Evolutionary conservation across 1,140 invertebrate genomes (phyloP).

Genomic region (Lithobius niger): DNA sequence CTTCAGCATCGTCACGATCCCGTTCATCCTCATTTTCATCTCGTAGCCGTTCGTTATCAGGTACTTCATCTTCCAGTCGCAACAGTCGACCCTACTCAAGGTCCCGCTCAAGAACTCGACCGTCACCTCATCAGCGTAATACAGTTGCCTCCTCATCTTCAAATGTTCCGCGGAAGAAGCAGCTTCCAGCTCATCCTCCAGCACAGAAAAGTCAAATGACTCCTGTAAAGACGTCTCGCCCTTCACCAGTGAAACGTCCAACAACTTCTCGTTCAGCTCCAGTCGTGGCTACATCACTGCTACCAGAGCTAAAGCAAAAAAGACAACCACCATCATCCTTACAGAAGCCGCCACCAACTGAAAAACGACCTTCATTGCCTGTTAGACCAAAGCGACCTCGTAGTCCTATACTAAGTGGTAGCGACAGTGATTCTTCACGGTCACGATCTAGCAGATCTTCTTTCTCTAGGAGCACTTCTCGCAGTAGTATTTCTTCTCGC

Average conservation of each 20-base stretch:
- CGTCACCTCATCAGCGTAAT: conserved; percentile 15
- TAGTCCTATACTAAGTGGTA: background rate
- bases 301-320: no score
- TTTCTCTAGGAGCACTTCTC: background rate
- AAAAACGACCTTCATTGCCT: no score
- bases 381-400: background rate
- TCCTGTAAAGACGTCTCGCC: no score
- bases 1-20: conserved; percentile 24
- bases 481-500: background rate
- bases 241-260: no score
- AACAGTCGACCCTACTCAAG: conserved; percentile 30
- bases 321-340: no score
- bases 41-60: conserved; percentile 26
- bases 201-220: no score
- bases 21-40: conserved; percentile 24
- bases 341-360: no score
- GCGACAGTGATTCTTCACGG: background rate
- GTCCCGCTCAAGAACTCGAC: conserved; percentile 24
- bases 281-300: no score
- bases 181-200: no score
- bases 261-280: no score
- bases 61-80: conserved; percentile 21
- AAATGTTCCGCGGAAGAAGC: no score
- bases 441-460: background rate
- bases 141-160: no score